Evolutionary conservation across 2,797 vertebrate species (phyloP).

Genomic region (Sebastes miniatus): DNA sequence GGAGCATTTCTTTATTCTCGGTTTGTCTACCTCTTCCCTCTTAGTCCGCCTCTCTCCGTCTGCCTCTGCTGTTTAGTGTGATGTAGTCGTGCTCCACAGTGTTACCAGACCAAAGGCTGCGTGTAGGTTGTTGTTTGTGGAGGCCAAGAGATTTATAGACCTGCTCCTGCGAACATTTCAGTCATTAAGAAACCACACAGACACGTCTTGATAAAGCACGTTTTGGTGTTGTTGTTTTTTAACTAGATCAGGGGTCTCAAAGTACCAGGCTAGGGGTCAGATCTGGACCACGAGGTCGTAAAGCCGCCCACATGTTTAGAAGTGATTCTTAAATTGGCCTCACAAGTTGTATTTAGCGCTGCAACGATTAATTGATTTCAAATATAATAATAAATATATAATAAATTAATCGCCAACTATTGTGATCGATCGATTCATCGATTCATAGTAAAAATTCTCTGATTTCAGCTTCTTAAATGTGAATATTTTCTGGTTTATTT

Average conservation of each 20-base stretch:
- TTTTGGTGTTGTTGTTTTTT: not conserved
- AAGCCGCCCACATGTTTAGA: not conserved
- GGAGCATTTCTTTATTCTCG: constrained; percentile 55
- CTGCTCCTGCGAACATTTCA: not conserved
- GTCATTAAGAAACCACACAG: not conserved
- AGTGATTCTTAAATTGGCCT: not conserved
- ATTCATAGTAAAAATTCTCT: too few species aligned
- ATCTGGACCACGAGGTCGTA: not conserved
- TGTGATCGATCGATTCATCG: too few species aligned
- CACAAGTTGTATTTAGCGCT: not conserved
- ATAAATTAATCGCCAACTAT: not conserved
- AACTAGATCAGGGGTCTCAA: constrained; percentile 5
- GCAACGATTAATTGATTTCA: too few species aligned
- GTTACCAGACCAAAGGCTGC: constrained; percentile 72
- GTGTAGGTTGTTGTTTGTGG: constrained; percentile 4
- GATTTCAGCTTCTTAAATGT: too few species aligned
- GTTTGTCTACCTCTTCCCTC: constrained; percentile 58
- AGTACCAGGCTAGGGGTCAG: not conserved
- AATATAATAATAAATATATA: too few species aligned
- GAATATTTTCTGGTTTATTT: too few species aligned
- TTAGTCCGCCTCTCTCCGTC: constrained; percentile 30
- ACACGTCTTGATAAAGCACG: not conserved
- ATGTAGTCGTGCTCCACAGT: constrained; percentile 36
- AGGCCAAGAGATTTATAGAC: constrained; percentile 5
- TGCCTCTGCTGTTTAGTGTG: constrained; percentile 39